phyloP scores from a whole-genome alignment of 2,888 invertebrate genomes.

The Erynnis tages region DNA sequence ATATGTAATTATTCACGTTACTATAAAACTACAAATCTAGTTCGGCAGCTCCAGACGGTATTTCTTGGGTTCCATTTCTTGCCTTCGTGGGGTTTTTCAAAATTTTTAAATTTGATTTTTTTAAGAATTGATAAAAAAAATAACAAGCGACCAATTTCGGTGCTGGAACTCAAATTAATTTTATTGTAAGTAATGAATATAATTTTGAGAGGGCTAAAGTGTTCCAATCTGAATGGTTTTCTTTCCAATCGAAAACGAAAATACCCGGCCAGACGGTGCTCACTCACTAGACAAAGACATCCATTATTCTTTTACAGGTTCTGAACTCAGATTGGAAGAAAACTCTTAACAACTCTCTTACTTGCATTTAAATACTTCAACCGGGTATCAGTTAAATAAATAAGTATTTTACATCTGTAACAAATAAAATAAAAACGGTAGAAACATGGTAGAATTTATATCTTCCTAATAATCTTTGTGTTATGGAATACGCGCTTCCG shows the following conservation, averaged over 20 bases:
- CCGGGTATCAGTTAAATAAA: no score
- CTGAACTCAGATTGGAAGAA: conserved; percentile 45
- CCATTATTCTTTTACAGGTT: conserved; percentile 59
- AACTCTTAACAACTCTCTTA: conserved; percentile 15
- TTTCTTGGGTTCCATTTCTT: no score
- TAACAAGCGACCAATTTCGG: background rate
- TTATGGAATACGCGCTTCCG: background rate
- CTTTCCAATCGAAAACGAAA: conserved; percentile 55
- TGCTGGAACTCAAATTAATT: background rate
- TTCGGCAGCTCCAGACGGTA: no score
- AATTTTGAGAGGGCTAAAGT: conserved; percentile 3
- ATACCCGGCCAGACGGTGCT: conserved; percentile 46
- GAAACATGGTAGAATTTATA: no score
- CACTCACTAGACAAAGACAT: conserved; percentile 44
- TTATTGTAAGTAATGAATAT: conserved; percentile 1
- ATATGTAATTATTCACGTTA: no score
- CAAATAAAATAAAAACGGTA: no score
- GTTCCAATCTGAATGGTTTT: conserved; percentile 33
- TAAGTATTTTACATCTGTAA: no score
- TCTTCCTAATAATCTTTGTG: no score
- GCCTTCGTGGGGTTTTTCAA: no score
- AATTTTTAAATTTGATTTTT: no score
- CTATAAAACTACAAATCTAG: no score
- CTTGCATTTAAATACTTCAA: background rate
- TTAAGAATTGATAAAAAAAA: background rate